Evolutionary conservation across 2,113 vertebrate genomes (phyloP), one percentile per base, ranked within the genome.

Genomic region (Gnathochromis pfefferi): DNA sequence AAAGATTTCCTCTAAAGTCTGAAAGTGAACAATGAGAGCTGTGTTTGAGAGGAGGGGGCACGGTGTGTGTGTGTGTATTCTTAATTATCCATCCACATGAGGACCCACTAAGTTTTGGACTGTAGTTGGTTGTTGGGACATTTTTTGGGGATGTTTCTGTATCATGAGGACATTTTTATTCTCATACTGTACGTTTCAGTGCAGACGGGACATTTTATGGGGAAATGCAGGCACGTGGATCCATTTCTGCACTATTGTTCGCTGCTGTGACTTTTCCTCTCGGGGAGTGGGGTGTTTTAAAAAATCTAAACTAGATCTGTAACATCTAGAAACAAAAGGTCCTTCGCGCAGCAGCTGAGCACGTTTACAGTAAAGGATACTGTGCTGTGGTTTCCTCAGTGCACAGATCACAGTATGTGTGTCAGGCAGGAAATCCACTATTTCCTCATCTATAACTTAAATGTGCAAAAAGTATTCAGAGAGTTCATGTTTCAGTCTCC

Each of bases 1-100:
- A 86, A 23, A 88, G 57, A 91, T 94, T 93, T 93, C 87, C 89
- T 93, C 33, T 73, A 5, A 16, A 31, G 49, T 38, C 40, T 47
- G 47, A 33, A 85, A 35, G 16, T 17, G 85, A 93, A 93, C 89
- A 94, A 93, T 86, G 57, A 88, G 78, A 85, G 79, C 87, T 81
- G 81, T 94, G 91, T 94, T 75, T 68, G 19, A 16, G 38, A 14
- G 26, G 47, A 4, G 55, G 23, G 19, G 12, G 5, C 42, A 7
- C 9, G 7, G n/a, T 9, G 45, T 13, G 13, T 21, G 82, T 38
- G 53, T 84, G 31, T 80, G 23, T 82, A 4, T 42, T 23, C n/a
- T 70, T 23, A 42, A 23, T 42, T 42, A 70, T 26, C 65, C n/a
- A 45, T 45, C 21, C 65, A 45, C 2, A 5, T 70, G 31, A 47